Conservation (phyloP, 2,113 vertebrate genomes). For the Notechis scutatus region DNA sequence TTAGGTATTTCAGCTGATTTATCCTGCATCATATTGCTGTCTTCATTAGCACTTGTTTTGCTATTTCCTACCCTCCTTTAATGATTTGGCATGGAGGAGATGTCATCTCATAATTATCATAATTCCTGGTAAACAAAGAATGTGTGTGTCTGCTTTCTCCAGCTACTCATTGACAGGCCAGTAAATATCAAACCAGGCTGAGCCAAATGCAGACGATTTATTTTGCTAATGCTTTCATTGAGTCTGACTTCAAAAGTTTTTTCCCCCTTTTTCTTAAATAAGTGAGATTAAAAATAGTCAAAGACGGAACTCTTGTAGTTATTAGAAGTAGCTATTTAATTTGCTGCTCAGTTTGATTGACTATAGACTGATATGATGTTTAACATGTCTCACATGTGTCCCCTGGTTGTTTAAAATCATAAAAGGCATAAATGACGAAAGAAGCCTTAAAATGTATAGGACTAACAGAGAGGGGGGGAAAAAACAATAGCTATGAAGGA, state of each 20-base stretch:
- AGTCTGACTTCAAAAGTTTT: not conserved
- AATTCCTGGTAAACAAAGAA: not conserved
- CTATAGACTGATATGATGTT: not conserved
- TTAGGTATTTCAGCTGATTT: not conserved
- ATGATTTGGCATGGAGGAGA: not conserved
- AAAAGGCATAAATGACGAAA: not conserved
- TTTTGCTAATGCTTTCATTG: not conserved
- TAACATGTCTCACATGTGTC: not conserved
- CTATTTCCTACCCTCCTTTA: not conserved
- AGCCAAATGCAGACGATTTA: not conserved
- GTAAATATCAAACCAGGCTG: not conserved
- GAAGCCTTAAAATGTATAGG: not conserved
- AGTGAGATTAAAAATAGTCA: not conserved
- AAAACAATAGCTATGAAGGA: not conserved
- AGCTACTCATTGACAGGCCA: not conserved
- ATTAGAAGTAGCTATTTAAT: not conserved
- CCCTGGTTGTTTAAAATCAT: not conserved
- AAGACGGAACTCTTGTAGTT: not conserved
- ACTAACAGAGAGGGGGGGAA: not conserved
- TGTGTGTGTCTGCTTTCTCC: not conserved
- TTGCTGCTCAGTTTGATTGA: no score
- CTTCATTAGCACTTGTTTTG: not conserved
- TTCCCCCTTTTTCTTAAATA: not conserved
- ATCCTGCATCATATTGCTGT: not conserved
- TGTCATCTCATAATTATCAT: slow-evolving; percentile 10